Evolutionary conservation across 2,888 invertebrate genomes (phyloP), one percentile per base, ranked within the genome.

Genomic region (Polietes domitor): DNA sequence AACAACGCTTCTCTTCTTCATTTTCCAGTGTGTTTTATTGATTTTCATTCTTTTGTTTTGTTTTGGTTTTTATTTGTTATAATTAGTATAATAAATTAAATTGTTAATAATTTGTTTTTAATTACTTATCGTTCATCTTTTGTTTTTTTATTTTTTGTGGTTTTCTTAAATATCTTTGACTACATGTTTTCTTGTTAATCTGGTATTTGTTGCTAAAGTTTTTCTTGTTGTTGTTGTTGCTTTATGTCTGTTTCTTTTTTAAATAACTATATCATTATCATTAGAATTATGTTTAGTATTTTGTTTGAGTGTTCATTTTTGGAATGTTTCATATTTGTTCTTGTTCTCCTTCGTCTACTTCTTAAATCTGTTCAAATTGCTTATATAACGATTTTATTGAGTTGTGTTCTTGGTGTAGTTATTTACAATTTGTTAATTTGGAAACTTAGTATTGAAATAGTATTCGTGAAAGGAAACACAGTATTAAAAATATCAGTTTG

Each of bases 11-110:
- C 58, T 24, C 21, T 50, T 53, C 21, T 58, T 58, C 47, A 47
- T 3, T 15, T 47, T 47, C n/a, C 47, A 47, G 47, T 47, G 47
- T 47, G 47, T 58, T 58, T 58, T 58, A 58, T 58, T 58, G 58
- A 24, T 58, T 58, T 37, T 26, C 58, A 15, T 58, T 58, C 58
- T 10, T 24, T 47, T 5, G n/a, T 47, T 47, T 37, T 9, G 41
- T 4, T 47, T 47, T n/a, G 15, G 7, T 37, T 37, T 15, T n/a
- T 15, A 1, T 47, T n/a, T 47, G 2, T 53, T 58, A 58, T 58
- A 58, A 58, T 58, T 58, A 58, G 26, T 58, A 58, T 58, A 58
- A 58, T 58, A 58, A 58, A 58, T 58, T 58, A 58, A 26, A 24
- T 58, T 58, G 58, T 58, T 58, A 58, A 58, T 58, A 58, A 26